These are phyloP conservation scores for Oikopleura dioica DNA, from an alignment of 23 tunicate genomes.

Conservation along the genomic window DNA sequence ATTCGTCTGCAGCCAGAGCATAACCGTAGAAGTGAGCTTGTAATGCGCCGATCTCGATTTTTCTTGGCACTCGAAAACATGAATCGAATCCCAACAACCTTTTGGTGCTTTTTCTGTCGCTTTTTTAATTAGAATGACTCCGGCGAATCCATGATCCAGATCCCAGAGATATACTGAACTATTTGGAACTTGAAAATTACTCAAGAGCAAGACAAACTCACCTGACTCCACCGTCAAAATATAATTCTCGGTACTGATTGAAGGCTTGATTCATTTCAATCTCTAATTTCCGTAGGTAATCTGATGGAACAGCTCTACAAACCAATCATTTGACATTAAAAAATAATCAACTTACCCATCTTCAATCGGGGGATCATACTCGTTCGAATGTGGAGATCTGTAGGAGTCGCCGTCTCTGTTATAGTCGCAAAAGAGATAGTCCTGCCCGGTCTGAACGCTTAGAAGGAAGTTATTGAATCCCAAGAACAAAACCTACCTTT, in stretches of 20 bases:
- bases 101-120: conserved; percentile 62
- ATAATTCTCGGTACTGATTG: conserved; percentile 84
- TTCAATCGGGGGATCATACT: conserved; percentile 51
- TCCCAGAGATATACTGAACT: conserved; percentile 94
- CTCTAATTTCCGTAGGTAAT: conserved; percentile 49
- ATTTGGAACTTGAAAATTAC: conserved; percentile 75
- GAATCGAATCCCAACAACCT: conserved; percentile 97
- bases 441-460: conserved; percentile 35
- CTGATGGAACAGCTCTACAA: conserved; percentile 57
- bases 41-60: conserved; percentile 69
- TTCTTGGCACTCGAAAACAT: conserved; percentile 69
- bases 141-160: conserved; percentile 91
- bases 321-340: background rate
- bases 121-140: conserved; percentile 75
- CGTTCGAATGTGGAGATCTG: conserved; percentile 86
- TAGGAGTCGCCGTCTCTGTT: conserved; percentile 94
- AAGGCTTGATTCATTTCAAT: conserved; percentile 56
- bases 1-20: conserved; percentile 94
- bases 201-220: background rate
- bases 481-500: background rate
- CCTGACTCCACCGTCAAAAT: conserved; percentile 14
- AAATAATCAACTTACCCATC: conserved; percentile 27
- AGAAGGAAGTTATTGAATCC: background rate
- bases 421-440: conserved; percentile 75
- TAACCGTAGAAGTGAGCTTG: conserved; percentile 80